Conservation (phyloP, 2,888 invertebrate genomes). For the Dasypogon diadema region DNA sequence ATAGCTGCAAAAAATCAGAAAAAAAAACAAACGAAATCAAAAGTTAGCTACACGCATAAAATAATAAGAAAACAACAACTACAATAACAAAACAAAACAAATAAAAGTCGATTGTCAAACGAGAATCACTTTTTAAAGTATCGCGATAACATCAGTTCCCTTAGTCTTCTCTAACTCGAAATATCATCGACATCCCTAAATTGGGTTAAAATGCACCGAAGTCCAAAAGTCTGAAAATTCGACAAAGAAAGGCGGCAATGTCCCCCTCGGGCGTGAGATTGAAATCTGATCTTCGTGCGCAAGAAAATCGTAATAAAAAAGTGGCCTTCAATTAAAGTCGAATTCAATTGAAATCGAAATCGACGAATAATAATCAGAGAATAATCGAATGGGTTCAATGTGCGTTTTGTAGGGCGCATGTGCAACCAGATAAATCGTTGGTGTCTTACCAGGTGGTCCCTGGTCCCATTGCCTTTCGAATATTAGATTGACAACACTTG, state of each 20-base stretch:
- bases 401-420: constrained; percentile 30
- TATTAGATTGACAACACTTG: constrained; percentile 20
- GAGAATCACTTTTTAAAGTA: constrained; percentile 24
- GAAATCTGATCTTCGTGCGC: constrained; percentile 44
- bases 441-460: constrained; percentile 31
- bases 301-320: constrained; percentile 15
- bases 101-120: constrained; percentile 9
- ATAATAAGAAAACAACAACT: neutral
- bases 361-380: constrained; percentile 13
- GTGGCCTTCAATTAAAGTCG: constrained; percentile 46
- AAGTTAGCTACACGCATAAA: constrained; percentile 37
- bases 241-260: constrained; percentile 5
- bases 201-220: constrained; percentile 36
- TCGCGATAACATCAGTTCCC: constrained; percentile 20
- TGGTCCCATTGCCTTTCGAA: neutral
- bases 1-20: constrained; percentile 73
- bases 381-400: constrained; percentile 21
- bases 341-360: constrained; percentile 54
- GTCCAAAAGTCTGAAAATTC: too few species aligned
- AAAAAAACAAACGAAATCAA: constrained; percentile 32
- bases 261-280: constrained; percentile 16
- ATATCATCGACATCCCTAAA: constrained; percentile 1
- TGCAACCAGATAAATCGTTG: constrained; percentile 20
- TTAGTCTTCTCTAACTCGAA: neutral
- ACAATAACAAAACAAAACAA: constrained; percentile 10